phyloP scores from a whole-genome alignment of 2,797 vertebrate species.

The Gambelia wislizenii region DNA sequence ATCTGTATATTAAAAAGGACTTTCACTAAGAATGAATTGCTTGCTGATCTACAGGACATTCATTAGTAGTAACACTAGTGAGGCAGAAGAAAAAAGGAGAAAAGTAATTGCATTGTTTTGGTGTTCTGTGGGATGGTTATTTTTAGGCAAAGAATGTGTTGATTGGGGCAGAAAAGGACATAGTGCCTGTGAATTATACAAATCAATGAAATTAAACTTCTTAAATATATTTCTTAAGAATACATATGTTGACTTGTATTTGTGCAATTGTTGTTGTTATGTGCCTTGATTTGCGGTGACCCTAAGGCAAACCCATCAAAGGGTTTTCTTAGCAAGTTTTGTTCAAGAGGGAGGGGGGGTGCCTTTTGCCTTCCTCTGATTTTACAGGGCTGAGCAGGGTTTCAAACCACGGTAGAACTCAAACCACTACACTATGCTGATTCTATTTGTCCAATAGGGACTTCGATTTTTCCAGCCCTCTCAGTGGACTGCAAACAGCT shows the following conservation, averaged over 20 bases:
- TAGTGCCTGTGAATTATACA: conserved; percentile 43
- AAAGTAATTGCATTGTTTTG: conserved; percentile 36
- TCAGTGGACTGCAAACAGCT: neutral
- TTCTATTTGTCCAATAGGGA: neutral
- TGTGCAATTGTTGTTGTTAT: neutral
- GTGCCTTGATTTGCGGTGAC: too few species aligned
- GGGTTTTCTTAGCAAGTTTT: too few species aligned
- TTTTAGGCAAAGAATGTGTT: conserved; percentile 45
- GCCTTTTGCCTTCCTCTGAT: too few species aligned
- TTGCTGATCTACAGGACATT: conserved; percentile 77
- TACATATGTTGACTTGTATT: neutral
- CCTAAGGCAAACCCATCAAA: too few species aligned
- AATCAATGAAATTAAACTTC: conserved; percentile 42
- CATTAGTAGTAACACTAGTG: conserved; percentile 67
- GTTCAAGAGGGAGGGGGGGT: too few species aligned
- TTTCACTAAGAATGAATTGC: conserved; percentile 69
- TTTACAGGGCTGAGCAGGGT: too few species aligned
- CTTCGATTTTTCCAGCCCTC: neutral
- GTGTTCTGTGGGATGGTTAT: conserved; percentile 34
- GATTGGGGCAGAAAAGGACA: conserved; percentile 13
- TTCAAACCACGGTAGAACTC: too few species aligned
- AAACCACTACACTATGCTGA: too few species aligned
- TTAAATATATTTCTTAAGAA: neutral
- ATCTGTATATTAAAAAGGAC: conserved; percentile 68
- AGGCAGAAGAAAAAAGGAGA: conserved; percentile 19